A percentile compares a stretch with the other conserved stretches of the same genome.
Conservation (phyloP, 2,113 vertebrate species). For the Oreotragus oreotragus region DNA sequence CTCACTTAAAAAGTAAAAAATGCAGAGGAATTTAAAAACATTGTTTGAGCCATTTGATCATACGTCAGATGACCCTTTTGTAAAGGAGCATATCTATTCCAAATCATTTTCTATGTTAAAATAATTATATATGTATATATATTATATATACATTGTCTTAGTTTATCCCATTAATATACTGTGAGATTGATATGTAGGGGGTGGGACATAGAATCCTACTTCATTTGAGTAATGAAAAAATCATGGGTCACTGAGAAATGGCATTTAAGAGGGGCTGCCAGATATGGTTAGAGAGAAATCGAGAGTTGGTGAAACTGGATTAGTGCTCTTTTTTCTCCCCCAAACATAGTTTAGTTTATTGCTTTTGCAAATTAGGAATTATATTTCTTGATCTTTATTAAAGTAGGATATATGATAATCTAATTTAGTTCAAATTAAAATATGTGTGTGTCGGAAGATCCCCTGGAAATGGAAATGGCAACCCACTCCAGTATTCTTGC, state of each 20-base stretch:
- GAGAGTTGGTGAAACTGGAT: background rate
- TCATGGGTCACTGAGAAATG: background rate
- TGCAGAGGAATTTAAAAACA: background rate
- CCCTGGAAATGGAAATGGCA: background rate
- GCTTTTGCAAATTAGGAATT: background rate
- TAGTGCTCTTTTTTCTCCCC: background rate
- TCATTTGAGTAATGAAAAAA: background rate
- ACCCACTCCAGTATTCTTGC: background rate
- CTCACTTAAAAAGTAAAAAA: background rate
- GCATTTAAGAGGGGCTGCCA: background rate
- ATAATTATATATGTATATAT: background rate
- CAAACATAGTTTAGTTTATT: background rate
- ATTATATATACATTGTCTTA: background rate
- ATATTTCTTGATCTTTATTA: background rate
- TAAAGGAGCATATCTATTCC: background rate
- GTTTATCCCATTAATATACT: background rate
- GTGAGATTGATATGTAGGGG: background rate
- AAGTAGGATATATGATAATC: background rate
- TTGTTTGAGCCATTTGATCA: background rate
- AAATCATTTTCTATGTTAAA: background rate
- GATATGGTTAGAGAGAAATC: background rate
- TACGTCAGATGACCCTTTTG: background rate
- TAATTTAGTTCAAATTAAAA: background rate
- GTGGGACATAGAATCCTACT: background rate
- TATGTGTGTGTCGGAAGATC: background rate